These are phyloP conservation scores for Steinernema carpocapsae DNA, from an alignment of 2,888 invertebrate species.

Conservation along the genomic window DNA sequence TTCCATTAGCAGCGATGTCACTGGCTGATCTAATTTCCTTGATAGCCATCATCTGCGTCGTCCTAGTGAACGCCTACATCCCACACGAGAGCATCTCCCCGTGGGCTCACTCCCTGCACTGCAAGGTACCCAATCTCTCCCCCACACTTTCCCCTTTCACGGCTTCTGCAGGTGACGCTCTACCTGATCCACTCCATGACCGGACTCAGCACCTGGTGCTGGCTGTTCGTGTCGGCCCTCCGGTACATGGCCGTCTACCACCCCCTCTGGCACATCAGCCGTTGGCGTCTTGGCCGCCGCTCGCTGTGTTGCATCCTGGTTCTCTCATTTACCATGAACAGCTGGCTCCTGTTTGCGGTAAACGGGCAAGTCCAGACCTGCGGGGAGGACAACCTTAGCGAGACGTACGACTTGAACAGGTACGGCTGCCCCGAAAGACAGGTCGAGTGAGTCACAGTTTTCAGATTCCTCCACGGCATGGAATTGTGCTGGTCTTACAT, in stretches of 20 bases:
- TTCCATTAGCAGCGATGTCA: slow-evolving; percentile 49
- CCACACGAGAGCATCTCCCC: slow-evolving; percentile 37
- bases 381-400: slow-evolving; percentile 40
- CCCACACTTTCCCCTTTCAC: neutral
- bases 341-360: slow-evolving; percentile 40
- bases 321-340: slow-evolving; percentile 39
- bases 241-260: slow-evolving; percentile 50
- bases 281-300: slow-evolving; percentile 41
- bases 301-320: slow-evolving; percentile 40
- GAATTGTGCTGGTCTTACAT: slow-evolving; percentile 47
- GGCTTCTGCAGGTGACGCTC: slow-evolving; percentile 39
- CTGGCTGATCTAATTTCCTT: slow-evolving; percentile 44
- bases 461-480: slow-evolving; percentile 41
- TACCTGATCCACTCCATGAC: slow-evolving; percentile 48
- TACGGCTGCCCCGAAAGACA: neutral
- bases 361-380: slow-evolving; percentile 38
- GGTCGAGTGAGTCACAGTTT: neutral
- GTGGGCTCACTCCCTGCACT: slow-evolving; percentile 37
- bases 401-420: slow-evolving; percentile 41
- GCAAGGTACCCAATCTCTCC: slow-evolving; percentile 40
- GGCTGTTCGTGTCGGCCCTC: slow-evolving; percentile 47
- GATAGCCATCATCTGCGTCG: slow-evolving; percentile 41
- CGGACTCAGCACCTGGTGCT: slow-evolving; percentile 48
- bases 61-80: slow-evolving; percentile 43
- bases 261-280: slow-evolving; percentile 46